Conservation (phyloP, 1,140 invertebrate species). For the Zelostemma sp. region DNA sequence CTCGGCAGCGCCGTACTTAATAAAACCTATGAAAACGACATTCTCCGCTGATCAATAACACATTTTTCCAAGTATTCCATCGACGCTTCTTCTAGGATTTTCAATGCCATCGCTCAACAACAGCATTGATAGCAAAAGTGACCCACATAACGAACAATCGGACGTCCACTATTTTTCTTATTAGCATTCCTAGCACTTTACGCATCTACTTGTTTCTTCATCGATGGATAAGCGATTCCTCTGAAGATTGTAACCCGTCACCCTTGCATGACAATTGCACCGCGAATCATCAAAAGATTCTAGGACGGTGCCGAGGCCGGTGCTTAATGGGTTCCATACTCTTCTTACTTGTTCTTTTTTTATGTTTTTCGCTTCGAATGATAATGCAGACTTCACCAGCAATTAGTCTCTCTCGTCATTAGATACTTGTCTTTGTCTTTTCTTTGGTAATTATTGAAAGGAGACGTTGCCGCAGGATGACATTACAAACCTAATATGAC, state of each 20-base stretch:
- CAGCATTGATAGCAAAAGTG: constrained; percentile 21
- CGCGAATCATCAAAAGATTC: constrained; percentile 31
- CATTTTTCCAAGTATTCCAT: background rate
- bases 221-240: constrained; percentile 30
- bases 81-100: background rate
- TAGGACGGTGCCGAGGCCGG: constrained; percentile 22
- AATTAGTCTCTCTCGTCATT: constrained; percentile 23
- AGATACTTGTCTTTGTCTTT: constrained; percentile 17
- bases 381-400: constrained; percentile 22
- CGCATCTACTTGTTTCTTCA: constrained; percentile 43
- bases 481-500: no score
- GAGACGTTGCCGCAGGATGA: no score
- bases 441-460: no score
- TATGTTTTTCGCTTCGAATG: background rate
- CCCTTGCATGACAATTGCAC: constrained; percentile 39
- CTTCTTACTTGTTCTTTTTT: constrained; percentile 11
- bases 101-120: background rate
- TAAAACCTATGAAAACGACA: background rate
- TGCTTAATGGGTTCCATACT: constrained; percentile 25
- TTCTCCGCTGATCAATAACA: background rate
- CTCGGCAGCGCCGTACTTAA: background rate
- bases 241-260: constrained; percentile 21
- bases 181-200: constrained; percentile 40
- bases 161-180: constrained; percentile 26
- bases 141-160: constrained; percentile 42